These are phyloP conservation scores for Sula dactylatra DNA, from an alignment of 2,113 vertebrate species.

Conservation along the genomic window DNA sequence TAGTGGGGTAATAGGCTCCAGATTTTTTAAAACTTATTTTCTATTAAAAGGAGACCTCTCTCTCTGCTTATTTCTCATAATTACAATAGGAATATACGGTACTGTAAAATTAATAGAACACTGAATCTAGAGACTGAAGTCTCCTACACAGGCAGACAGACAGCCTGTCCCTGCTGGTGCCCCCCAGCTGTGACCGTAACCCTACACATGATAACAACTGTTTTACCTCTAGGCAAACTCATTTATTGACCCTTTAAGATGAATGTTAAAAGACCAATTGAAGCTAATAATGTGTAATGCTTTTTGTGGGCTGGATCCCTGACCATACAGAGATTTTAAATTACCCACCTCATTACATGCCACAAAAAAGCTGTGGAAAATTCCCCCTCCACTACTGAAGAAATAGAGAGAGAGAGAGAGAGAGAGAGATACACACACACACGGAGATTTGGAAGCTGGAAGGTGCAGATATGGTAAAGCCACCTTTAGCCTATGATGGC, in stretches of 20 bases:
- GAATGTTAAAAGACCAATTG: constrained; percentile 31
- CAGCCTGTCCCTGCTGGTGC: constrained; percentile 23
- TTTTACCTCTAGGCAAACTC: constrained; percentile 27
- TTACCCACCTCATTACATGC: not conserved
- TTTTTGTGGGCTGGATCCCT: not conserved
- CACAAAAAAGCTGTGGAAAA: not conserved
- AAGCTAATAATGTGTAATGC: not conserved
- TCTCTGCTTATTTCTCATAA: constrained; percentile 22
- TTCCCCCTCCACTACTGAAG: not conserved
- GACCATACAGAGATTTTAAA: constrained; percentile 1
- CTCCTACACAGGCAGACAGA: constrained; percentile 34
- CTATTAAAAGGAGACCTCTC: not conserved
- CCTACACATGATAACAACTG: constrained; percentile 14
- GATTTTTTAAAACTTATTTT: constrained; percentile 31
- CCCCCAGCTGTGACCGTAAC: constrained; percentile 43
- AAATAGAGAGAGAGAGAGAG: too few species aligned
- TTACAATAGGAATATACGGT: constrained; percentile 42
- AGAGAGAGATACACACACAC: not conserved
- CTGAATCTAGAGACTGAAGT: constrained; percentile 4
- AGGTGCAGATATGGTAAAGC: not conserved
- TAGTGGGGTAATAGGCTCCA: constrained; percentile 30
- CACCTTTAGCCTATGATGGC: not conserved
- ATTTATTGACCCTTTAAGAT: constrained; percentile 43
- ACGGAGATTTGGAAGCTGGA: not conserved
- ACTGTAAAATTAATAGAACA: constrained; percentile 51